These are phyloP conservation scores for Marcusenius ussheri DNA, from an alignment of 2,113 vertebrate genomes.

Conservation along the genomic window DNA sequence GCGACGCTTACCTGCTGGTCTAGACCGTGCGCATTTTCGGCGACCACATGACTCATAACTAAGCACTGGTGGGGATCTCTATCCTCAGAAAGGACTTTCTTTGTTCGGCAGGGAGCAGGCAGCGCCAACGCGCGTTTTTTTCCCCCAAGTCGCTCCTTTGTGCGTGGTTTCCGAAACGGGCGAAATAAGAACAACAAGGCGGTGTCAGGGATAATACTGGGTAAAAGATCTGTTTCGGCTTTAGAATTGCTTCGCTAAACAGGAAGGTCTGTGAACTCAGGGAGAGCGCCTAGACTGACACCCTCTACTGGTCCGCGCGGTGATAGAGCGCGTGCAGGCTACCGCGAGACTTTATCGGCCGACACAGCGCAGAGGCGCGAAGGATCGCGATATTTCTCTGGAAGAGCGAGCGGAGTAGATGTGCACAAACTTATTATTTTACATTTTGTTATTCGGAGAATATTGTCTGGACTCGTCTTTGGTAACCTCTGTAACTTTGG, in stretches of 20 bases:
- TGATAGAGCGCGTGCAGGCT: constrained; percentile 20
- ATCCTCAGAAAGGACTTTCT: constrained; percentile 58
- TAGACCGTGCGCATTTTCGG: constrained; percentile 91
- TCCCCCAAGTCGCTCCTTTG: background rate
- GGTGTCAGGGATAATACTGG: background rate
- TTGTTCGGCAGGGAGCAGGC: constrained; percentile 53
- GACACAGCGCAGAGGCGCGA: background rate
- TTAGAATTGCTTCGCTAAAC: background rate
- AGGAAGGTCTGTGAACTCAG: constrained; percentile 12
- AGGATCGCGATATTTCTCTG: constrained; percentile 22
- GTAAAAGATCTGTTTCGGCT: background rate
- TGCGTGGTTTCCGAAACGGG: background rate
- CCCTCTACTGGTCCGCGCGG: constrained; percentile 23
- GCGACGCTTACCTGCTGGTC: constrained; percentile 86
- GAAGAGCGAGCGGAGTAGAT: background rate
- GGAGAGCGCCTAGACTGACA: constrained; percentile 22
- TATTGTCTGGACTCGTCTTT: background rate
- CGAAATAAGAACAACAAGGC: background rate
- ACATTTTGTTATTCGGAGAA: background rate
- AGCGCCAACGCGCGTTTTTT: constrained; percentile 15
- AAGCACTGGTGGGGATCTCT: constrained; percentile 71
- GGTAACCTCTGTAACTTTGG: background rate
- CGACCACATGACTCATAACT: constrained; percentile 99
- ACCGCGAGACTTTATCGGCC: constrained; percentile 34
- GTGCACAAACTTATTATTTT: background rate